phyloP scores from a whole-genome alignment of 2,797 vertebrate genomes.

The Eremophila alpestris region DNA sequence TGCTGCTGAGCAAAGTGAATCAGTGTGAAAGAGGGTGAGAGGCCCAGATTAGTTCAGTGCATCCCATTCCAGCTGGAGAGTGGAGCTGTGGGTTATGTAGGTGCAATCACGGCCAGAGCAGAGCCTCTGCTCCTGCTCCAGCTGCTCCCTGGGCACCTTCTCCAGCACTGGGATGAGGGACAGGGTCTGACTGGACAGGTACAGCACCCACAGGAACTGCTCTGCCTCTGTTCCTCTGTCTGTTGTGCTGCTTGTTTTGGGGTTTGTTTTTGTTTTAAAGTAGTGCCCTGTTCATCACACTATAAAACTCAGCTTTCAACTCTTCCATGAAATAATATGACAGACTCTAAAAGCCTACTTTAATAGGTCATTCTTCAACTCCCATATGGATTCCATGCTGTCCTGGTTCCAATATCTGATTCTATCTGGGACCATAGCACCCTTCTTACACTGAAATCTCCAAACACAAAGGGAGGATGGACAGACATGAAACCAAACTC shows the following conservation, averaged over 20 bases:
- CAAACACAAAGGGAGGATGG: not conserved
- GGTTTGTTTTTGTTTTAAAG: not conserved
- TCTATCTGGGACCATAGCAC: fast-evolving
- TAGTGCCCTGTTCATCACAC: not conserved
- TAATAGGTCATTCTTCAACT: not conserved
- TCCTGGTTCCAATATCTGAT: not conserved
- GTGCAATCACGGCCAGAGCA: not conserved
- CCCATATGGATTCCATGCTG: not conserved
- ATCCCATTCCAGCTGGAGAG: not conserved
- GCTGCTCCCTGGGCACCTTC: not conserved
- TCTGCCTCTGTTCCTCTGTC: not conserved
- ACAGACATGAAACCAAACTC: not conserved
- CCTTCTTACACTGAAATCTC: not conserved
- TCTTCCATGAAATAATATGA: not conserved
- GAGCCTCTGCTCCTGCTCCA: not conserved
- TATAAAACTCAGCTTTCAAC: not conserved
- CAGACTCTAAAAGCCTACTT: not conserved
- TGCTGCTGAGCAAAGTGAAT: not conserved
- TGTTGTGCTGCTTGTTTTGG: not conserved
- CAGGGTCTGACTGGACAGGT: not conserved
- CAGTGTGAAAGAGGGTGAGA: not conserved
- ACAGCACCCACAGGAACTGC: not conserved
- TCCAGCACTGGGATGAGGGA: not conserved
- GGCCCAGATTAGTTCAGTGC: not conserved
- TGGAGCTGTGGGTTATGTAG: fast-evolving